Percentiles rank a stretch among this genome's conserved stretches.
Evolutionary conservation across 2,888 invertebrate species (phyloP).

Genomic region (Unio pictorum): DNA sequence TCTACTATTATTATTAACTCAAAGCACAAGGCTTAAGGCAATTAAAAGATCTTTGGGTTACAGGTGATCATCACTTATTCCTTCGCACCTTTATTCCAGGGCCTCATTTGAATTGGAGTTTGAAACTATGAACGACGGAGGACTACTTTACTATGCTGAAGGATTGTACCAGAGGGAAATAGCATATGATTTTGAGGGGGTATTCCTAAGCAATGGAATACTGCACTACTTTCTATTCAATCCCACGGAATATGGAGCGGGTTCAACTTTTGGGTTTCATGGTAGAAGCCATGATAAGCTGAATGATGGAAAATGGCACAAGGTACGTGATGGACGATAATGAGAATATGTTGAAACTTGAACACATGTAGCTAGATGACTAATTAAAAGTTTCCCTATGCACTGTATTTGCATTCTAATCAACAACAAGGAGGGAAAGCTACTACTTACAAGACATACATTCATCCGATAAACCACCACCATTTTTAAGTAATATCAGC

Average conservation of each 20-base stretch:
- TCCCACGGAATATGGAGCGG: conserved; percentile 37
- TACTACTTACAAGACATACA: no score
- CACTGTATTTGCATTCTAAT: no score
- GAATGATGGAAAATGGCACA: conserved; percentile 33
- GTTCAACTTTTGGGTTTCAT: conserved; percentile 40
- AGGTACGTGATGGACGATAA: conserved; percentile 12
- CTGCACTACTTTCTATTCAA: conserved; percentile 51
- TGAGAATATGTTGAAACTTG: neutral
- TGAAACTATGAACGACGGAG: conserved; percentile 27
- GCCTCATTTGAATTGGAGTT: conserved; percentile 37
- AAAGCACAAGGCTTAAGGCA: no score
- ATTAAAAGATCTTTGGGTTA: no score
- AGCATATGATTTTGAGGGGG: conserved; percentile 41
- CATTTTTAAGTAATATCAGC: no score
- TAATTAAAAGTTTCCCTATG: neutral
- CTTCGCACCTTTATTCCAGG: conserved; percentile 17
- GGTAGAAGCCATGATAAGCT: conserved; percentile 21
- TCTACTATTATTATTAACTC: no score
- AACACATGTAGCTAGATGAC: neutral
- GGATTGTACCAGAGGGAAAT: conserved; percentile 29
- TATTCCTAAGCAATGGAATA: conserved; percentile 41
- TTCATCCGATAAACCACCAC: no score
- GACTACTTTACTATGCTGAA: conserved; percentile 41
- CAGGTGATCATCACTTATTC: no score
- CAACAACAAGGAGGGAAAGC: no score